Percentiles rank a stretch among this genome's conserved stretches.
phyloP scores from a whole-genome alignment of 2,888 invertebrate species.

The Laspeyria flexula region DNA sequence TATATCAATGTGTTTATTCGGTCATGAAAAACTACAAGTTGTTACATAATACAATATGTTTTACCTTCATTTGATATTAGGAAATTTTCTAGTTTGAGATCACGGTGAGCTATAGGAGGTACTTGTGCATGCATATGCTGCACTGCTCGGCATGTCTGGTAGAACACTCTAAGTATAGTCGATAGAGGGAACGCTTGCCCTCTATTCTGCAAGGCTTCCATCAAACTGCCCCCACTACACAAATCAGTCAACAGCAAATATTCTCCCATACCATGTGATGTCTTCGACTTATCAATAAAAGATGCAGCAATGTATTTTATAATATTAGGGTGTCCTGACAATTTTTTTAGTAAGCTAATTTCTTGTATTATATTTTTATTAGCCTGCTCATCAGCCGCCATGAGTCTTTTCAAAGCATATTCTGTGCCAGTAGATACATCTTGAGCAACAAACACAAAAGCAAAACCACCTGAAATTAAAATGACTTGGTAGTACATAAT shows the following conservation, averaged over 20 bases:
- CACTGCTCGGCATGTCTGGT: conserved; percentile 95
- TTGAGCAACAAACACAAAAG: conserved; percentile 97
- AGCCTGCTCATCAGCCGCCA: conserved; percentile 93
- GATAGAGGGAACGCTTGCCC: conserved; percentile 88
- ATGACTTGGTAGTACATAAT: conserved; percentile 19
- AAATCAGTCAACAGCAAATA: conserved; percentile 97
- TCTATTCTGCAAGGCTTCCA: conserved; percentile 87
- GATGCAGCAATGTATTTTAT: conserved; percentile 95
- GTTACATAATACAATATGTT: conserved; percentile 1
- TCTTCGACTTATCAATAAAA: conserved; percentile 92
- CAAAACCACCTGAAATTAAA: conserved; percentile 94
- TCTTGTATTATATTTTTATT: conserved; percentile 93
- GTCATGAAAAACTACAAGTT: background rate
- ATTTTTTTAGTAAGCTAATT: conserved; percentile 93
- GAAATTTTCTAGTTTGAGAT: conserved; percentile 98
- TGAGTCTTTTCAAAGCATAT: conserved; percentile 96
- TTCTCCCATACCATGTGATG: conserved; percentile 93
- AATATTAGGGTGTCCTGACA: conserved; percentile 96
- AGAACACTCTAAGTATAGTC: conserved; percentile 93
- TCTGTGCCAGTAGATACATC: conserved; percentile 94
- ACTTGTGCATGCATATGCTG: conserved; percentile 96
- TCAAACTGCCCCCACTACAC: conserved; percentile 93
- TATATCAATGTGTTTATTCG: no score
- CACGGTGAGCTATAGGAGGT: conserved; percentile 97
- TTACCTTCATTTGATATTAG: conserved; percentile 92